Evolutionary conservation across 2,113 vertebrate species (phyloP), one percentile per base, ranked within the genome.

Genomic region (Perca fluviatilis): DNA sequence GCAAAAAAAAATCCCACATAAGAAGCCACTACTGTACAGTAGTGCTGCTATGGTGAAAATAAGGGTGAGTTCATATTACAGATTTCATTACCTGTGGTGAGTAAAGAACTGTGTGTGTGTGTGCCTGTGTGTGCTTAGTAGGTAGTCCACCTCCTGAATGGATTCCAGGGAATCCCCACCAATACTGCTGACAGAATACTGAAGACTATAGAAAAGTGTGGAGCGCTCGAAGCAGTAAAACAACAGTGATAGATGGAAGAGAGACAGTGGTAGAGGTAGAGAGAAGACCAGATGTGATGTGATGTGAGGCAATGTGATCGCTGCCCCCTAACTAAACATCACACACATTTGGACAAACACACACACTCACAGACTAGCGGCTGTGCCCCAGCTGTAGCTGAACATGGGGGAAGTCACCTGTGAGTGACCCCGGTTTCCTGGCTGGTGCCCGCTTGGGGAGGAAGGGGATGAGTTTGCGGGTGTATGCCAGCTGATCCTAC

Each of bases 151-250:
- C 4, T 81, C 86, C 85, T 64, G 53, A 80, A 84, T 76, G 69
- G 86, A 85, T 93, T 92, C 70, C 77, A 90, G 86, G 89, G 83
- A 93, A 92, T 93, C 91, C 91, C 89, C 69, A 56, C 56, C 43
- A 86, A 88, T 83, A 65, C 49, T 47, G 58, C 88, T 82, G 85
- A 89, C 81, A 86, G 78, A 72, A 79, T 57, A 75, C 74, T 60
- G 68, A 51, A 68, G 13, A 51, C 79, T 61, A 51, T 78, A 80
- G 43, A 53, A 74, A 82, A 64, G 58, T 54, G 72, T 13, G 27
- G 27, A 57, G 51, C 12, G 5, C 2, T 6, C 10, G 36, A 68
- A 53, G 30, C 51, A 6, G 30, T 30, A 14, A 25, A 33, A 70
- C 3, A n/a, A 63, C 33, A 43, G 18, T 19, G 16, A 71, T 66